These are phyloP conservation scores for Acanthopleura granulata DNA, from an alignment of 2,888 invertebrate genomes.

Conservation along the genomic window DNA sequence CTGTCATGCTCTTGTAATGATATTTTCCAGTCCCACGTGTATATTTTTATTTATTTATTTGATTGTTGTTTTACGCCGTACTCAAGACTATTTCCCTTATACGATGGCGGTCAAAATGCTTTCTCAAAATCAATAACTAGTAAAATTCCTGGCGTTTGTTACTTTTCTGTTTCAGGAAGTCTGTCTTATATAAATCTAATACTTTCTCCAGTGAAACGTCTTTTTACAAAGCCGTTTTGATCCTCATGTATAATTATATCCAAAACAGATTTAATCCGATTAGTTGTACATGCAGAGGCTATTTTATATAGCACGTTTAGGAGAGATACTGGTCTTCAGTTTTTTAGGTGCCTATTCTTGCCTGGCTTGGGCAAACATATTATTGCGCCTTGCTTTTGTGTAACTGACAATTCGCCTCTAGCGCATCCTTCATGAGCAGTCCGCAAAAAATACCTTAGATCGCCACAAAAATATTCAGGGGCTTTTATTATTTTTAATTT, in stretches of 20 bases:
- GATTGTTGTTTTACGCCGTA: too few species aligned
- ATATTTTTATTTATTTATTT: too few species aligned
- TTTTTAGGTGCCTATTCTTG: neutral
- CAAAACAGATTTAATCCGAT: neutral
- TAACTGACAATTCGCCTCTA: neutral
- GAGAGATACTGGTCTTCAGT: neutral
- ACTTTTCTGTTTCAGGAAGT: too few species aligned
- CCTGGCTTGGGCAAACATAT: neutral
- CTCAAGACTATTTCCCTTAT: too few species aligned
- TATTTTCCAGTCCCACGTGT: too few species aligned
- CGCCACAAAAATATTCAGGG: neutral
- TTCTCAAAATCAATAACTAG: too few species aligned
- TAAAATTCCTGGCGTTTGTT: too few species aligned
- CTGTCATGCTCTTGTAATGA: too few species aligned
- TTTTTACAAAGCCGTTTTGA: neutral
- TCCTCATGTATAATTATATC: neutral
- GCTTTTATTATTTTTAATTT: too few species aligned
- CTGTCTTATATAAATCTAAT: neutral
- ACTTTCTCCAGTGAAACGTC: neutral
- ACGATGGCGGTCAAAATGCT: too few species aligned
- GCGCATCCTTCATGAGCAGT: neutral
- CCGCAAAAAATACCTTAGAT: neutral
- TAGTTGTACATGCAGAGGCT: neutral
- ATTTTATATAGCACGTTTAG: neutral
- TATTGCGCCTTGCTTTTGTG: neutral